Conservation (phyloP, 2,113 vertebrate species). For the Puma concolor region DNA sequence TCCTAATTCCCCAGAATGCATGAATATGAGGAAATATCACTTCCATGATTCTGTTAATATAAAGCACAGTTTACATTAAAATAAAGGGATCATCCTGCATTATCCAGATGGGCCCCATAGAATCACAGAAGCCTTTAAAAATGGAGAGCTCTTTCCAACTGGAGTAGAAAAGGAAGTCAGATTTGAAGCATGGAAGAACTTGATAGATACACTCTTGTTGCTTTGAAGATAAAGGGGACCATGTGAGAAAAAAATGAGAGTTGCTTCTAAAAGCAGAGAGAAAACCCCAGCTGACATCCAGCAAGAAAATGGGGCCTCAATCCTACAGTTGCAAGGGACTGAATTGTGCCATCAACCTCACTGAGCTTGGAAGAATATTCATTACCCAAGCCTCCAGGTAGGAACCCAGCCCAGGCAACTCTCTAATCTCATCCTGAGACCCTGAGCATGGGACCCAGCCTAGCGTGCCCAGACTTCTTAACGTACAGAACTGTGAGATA, state of each 20-base stretch:
- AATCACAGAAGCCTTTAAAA: background rate
- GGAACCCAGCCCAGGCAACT: background rate
- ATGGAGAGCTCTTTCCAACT: background rate
- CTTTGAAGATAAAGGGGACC: background rate
- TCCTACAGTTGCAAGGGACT: background rate
- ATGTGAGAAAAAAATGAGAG: background rate
- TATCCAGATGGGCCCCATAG: background rate
- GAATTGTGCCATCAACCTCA: background rate
- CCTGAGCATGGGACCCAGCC: background rate
- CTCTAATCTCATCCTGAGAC: background rate
- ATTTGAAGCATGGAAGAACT: background rate
- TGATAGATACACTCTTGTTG: background rate
- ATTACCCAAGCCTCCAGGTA: background rate
- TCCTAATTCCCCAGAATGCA: background rate
- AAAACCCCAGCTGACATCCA: background rate
- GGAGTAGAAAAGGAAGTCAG: background rate
- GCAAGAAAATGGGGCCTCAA: background rate
- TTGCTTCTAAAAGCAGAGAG: background rate
- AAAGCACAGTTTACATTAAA: background rate
- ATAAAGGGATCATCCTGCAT: background rate
- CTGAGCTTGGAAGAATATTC: background rate
- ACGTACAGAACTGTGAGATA: background rate
- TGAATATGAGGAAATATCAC: background rate
- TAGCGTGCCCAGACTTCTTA: background rate
- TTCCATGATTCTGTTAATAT: background rate